phyloP scores from a whole-genome alignment of 2,113 vertebrate genomes.

The Chauna torquata region DNA sequence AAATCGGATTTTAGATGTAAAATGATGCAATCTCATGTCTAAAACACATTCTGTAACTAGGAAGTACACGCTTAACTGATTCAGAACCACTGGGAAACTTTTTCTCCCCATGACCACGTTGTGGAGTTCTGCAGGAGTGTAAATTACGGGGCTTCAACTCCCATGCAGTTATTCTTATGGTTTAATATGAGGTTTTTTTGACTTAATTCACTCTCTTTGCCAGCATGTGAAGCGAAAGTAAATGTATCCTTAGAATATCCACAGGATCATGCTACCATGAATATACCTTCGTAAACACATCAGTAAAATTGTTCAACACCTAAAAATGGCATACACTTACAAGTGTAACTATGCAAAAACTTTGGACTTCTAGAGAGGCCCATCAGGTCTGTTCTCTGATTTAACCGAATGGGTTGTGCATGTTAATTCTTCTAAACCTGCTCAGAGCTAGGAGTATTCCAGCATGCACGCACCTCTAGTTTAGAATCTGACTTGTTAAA shows the following conservation, averaged over 20 bases:
- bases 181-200: not conserved
- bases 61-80: not conserved
- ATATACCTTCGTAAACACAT: not conserved
- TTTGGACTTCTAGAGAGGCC: not conserved
- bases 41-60: not conserved
- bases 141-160: not conserved
- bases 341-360: not conserved
- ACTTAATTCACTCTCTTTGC: not conserved
- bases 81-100: not conserved
- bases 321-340: not conserved
- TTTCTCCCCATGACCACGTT: too few relatives aligned
- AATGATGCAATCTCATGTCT: not conserved
- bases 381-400: not conserved
- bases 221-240: not conserved
- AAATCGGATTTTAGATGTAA: not conserved
- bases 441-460: not conserved
- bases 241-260: too few relatives aligned
- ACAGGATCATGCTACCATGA: too few relatives aligned
- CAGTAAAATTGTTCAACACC: not conserved
- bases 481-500: too few relatives aligned
- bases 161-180: too few relatives aligned
- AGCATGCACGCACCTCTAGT: fast-evolving
- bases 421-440: not conserved
- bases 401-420: not conserved
- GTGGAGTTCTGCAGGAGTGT: not conserved